Evolutionary conservation across 2,113 vertebrate species (phyloP).

Genomic region (Eudyptes chrysolophus): DNA sequence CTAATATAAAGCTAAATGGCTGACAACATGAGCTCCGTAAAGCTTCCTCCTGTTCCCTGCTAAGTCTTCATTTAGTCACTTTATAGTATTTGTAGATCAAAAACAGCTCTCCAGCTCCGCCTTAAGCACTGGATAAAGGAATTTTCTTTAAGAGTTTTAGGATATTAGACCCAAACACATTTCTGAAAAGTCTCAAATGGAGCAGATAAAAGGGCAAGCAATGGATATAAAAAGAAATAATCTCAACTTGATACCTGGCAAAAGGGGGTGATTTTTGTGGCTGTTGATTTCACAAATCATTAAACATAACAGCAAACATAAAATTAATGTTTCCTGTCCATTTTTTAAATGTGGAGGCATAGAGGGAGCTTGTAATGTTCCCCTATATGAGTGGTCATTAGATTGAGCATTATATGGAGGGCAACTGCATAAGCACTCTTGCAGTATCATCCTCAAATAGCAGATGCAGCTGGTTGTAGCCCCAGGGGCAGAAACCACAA

Average conservation of each 20-base stretch:
- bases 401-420: not conserved
- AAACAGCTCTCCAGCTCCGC: not conserved
- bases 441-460: not conserved
- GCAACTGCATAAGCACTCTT: not conserved
- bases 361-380: not conserved
- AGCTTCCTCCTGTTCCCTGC: not conserved
- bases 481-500: not conserved
- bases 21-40: not conserved
- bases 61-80: constrained; percentile 20
- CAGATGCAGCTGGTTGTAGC: not conserved
- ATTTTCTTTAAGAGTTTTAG: constrained; percentile 15
- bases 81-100: constrained; percentile 7
- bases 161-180: constrained; percentile 24
- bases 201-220: constrained; percentile 33
- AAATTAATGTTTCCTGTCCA: constrained; percentile 37
- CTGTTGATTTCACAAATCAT: constrained; percentile 69
- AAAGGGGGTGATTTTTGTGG: not conserved
- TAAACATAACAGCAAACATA: constrained; percentile 61
- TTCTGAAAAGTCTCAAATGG: not conserved
- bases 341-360: constrained; percentile 23
- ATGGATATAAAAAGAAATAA: not conserved
- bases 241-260: constrained; percentile 29
- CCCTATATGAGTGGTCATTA: not conserved
- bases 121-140: constrained; percentile 15
- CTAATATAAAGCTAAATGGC: not conserved